A percentile compares a stretch with the other conserved stretches of the same genome.
phyloP scores from a whole-genome alignment of 2,888 invertebrate genomes.

The Thymelicus acteon region DNA sequence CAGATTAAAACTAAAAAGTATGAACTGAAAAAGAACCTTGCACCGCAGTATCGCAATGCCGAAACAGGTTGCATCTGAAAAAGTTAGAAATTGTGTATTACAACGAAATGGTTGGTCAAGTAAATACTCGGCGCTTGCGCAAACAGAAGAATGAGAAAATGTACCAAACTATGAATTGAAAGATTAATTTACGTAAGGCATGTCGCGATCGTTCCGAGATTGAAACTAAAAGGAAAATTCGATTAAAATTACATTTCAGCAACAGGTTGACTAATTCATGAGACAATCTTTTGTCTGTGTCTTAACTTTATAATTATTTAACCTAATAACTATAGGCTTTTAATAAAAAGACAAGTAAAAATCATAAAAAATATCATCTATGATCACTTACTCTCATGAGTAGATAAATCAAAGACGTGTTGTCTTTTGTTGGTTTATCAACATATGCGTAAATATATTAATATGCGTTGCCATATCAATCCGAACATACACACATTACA shows the following conservation, averaged over 20 bases:
- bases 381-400: too few species aligned
- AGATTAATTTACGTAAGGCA: slow-evolving; percentile 40
- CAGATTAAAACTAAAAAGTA: slow-evolving; percentile 22
- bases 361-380: too few species aligned
- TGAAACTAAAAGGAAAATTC: slow-evolving; percentile 11
- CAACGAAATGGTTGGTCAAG: slow-evolving; percentile 30
- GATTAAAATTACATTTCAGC: slow-evolving; percentile 5
- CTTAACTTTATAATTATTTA: neutral
- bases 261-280: neutral
- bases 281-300: neutral
- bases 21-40: slow-evolving; percentile 36
- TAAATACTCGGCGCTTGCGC: slow-evolving; percentile 34
- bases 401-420: too few species aligned
- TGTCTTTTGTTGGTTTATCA: too few species aligned
- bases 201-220: slow-evolving; percentile 20
- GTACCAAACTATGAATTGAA: slow-evolving; percentile 30
- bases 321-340: too few species aligned
- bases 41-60: slow-evolving; percentile 21
- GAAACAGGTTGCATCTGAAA: slow-evolving; percentile 34
- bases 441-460: too few species aligned
- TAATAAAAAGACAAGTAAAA: too few species aligned
- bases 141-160: slow-evolving; percentile 33
- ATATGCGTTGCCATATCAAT: too few species aligned
- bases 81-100: slow-evolving; percentile 33
- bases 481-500: neutral